Evolutionary conservation across 2,888 invertebrate species (phyloP), one percentile per base, ranked within the genome.

Genomic region (Mythimna lalbum): DNA sequence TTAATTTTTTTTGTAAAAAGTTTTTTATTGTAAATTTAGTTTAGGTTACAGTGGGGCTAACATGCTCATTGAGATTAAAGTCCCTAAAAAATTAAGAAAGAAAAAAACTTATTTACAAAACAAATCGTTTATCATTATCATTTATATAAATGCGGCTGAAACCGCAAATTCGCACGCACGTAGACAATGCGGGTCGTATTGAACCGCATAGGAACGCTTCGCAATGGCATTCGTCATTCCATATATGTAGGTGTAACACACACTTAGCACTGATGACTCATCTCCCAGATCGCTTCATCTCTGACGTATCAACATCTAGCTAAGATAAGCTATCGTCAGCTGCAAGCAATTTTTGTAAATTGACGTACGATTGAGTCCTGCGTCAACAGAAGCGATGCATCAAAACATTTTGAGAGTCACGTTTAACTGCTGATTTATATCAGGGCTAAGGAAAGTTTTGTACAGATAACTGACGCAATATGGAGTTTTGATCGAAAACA

Each of bases 281-380:
- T 27, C 27, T 33, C n/a, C 3, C 19, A 76, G 27, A 65, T 66
- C 17, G 12, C 21, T 33, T 76, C 39, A 66, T 80, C 53, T 61
- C 56, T 70, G 63, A 66, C 71, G 76, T 52, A 14, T 23, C 52
- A 39, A 57, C 47, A 50, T 33, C 23, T 17, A 61, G 6, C 53
- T 64, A 2, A 81, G 77, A 78, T 78, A 70, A 50, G 65, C 21
- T 80, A 69, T 67, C 63, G 64, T 50, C 33, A 71, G 53, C 60
- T 63, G 39, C 27, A 12, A 49, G 12, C 23, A 52, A 31, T 52
- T 49, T 61, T 33, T 39, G 17, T 36, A 72, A 81, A 78, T 55
- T 78, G 78, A 77, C 82, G 78, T 59, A 61, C 33, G 9, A 33
- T 65, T 49, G 19, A 4, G n/a, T 60, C 9, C 3, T 59, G 23